Evolutionary conservation across 2,888 invertebrate species (phyloP).

Genomic region (Habrosyne pyritoides): DNA sequence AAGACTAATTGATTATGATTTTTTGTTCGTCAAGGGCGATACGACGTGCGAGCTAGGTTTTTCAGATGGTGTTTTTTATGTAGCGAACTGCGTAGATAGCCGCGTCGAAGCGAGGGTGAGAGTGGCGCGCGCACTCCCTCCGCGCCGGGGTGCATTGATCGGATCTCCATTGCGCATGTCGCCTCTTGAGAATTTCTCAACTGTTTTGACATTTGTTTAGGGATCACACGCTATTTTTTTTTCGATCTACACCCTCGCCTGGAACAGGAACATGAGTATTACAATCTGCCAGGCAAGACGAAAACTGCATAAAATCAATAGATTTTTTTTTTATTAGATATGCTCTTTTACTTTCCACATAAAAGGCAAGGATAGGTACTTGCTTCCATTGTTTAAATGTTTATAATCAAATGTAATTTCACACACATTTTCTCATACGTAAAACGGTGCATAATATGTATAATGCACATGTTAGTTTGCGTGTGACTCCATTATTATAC

Average conservation of each 20-base stretch:
- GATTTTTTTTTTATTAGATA: no score
- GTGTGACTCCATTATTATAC: conserved; percentile 1
- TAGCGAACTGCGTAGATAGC: conserved; percentile 76
- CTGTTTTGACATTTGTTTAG: conserved; percentile 69
- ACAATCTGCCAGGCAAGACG: not conserved
- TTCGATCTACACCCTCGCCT: conserved; percentile 18
- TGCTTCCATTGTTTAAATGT: not conserved
- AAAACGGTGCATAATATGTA: not conserved
- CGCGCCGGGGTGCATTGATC: conserved; percentile 74
- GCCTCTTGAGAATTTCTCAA: conserved; percentile 50
- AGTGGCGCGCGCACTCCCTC: conserved; percentile 73
- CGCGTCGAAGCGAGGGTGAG: conserved; percentile 44
- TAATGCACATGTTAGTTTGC: not conserved
- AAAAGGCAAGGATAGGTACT: not conserved
- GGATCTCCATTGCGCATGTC: conserved; percentile 74
- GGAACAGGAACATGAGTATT: not conserved
- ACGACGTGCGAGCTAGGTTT: conserved; percentile 50
- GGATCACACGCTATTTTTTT: conserved; percentile 20
- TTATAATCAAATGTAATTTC: not conserved
- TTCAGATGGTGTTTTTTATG: conserved; percentile 67
- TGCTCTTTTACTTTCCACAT: not conserved
- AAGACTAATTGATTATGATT: conserved; percentile 37
- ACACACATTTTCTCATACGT: conserved; percentile 2
- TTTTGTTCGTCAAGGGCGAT: conserved; percentile 64
- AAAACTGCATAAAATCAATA: no score